Base-by-base conservation (phyloP, 2,113 vertebrate species). In the Nothobranchius kuhntae region DNA sequence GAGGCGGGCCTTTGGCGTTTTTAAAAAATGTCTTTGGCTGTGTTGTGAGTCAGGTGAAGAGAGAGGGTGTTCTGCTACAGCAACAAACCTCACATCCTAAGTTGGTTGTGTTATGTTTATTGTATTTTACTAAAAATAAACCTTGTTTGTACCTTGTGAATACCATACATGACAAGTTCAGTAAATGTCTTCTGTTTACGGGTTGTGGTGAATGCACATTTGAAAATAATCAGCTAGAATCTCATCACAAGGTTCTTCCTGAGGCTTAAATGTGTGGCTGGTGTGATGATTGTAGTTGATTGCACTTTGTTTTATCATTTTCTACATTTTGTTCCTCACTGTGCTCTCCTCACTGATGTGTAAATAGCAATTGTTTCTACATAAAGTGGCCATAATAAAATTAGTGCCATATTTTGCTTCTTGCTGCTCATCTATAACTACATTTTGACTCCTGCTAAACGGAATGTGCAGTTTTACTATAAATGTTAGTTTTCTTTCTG, bases 281-380 rank as follows among this genome's bases (percentile, higher is more conserved):
- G 71, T 60, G 55, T 81, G 71, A 66, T 87, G 64, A 80, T 71
- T 60, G 51, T 80, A 53, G 69, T 69, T 62, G 71, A 36, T 63
- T 77, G 73, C 84, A 57, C 75, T 85, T 56, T 78, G 66, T 74
- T 82, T 46, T 61, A 56, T 17, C 36, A 57, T 82, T 80, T 78
- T 65, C 53, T 75, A 47, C 59, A 36, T 85, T 87, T 76, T 77
- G 38, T 85, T 70, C 24, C 9, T 56, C 35, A 48, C 75, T 66
- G 68, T 80, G 60, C 17, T 74, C 85, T 79, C 53, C 53, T 75
- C 67, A 63, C 61, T 64, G 55, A 42, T 86, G 73, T 90, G 87
- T 89, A 89, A 82, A 89, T 89, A 89, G 71, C 81, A 59, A 88
- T 84, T 62, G 84, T 87, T 90, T 87, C 77, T 89, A 91, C 73